These are phyloP conservation scores for Ploceus nigricollis DNA, from an alignment of 2,113 vertebrate genomes.

Conservation along the genomic window DNA sequence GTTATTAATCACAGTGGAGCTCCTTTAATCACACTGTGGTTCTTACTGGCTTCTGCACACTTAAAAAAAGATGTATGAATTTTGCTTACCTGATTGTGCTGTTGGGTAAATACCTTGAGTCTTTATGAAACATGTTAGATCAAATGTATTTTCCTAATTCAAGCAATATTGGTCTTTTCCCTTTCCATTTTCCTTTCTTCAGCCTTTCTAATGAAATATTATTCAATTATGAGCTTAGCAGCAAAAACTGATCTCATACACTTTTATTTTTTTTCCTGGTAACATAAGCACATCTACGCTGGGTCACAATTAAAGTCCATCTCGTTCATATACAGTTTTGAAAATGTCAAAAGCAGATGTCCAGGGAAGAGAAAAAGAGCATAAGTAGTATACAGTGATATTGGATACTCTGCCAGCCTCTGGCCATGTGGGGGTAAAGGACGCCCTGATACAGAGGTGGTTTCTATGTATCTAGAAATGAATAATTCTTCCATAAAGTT, in stretches of 20 bases:
- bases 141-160: not conserved
- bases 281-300: not conserved
- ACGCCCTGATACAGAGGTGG: not conserved
- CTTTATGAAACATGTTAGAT: not conserved
- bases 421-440: not conserved
- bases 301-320: not conserved
- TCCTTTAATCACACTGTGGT: not conserved
- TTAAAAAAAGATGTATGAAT: not conserved
- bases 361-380: not conserved
- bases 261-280: not conserved
- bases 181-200: not conserved
- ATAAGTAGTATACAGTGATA: not conserved
- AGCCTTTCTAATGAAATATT: not conserved
- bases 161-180: not conserved
- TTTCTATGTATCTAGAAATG: not conserved
- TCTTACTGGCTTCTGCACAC: not conserved
- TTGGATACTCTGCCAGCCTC: not conserved
- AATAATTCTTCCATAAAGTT: not conserved
- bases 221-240: not conserved
- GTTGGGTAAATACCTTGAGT: not conserved
- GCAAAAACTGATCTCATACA: not conserved
- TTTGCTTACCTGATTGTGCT: not conserved
- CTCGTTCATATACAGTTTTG: not conserved
- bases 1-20: not conserved
- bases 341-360: not conserved